phyloP scores from a whole-genome alignment of 2,113 vertebrate genomes.

The Chrysemys picta region DNA sequence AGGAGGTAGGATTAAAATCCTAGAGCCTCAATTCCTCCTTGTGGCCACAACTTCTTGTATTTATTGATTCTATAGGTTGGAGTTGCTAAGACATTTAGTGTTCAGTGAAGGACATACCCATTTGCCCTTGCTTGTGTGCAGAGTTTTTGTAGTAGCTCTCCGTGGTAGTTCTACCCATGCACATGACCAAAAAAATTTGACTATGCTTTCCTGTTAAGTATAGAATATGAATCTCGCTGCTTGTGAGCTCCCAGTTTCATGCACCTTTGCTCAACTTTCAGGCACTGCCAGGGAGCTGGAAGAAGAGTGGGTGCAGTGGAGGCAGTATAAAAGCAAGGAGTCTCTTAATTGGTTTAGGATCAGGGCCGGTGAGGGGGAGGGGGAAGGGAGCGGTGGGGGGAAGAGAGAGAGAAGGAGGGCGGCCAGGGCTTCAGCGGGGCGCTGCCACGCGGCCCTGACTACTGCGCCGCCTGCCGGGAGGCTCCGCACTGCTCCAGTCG shows the following conservation, averaged over 20 bases:
- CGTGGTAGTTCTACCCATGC: background rate
- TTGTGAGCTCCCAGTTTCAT: background rate
- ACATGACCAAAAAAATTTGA: background rate
- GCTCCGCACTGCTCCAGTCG: too few relatives aligned
- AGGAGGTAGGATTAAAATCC: background rate
- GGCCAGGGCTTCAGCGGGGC: too few relatives aligned
- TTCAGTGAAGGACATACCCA: rapidly evolving
- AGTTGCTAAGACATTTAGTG: background rate
- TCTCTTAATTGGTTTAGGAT: background rate
- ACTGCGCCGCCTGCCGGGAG: too few relatives aligned
- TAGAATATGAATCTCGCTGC: background rate
- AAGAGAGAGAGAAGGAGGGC: too few relatives aligned
- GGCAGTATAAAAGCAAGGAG: background rate
- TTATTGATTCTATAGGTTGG: background rate
- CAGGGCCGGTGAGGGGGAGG: too few relatives aligned
- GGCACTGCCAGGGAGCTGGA: background rate
- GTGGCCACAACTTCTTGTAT: background rate
- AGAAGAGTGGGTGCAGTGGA: background rate
- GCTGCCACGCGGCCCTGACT: too few relatives aligned
- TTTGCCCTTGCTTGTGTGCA: background rate
- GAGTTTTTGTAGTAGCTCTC: background rate
- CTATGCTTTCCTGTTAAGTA: background rate
- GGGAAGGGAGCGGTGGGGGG: too few relatives aligned
- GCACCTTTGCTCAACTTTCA: background rate
- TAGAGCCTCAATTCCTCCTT: background rate